These are phyloP conservation scores for Sinhomidia bicolor DNA, from an alignment of 2,888 invertebrate genomes.

Conservation along the genomic window DNA sequence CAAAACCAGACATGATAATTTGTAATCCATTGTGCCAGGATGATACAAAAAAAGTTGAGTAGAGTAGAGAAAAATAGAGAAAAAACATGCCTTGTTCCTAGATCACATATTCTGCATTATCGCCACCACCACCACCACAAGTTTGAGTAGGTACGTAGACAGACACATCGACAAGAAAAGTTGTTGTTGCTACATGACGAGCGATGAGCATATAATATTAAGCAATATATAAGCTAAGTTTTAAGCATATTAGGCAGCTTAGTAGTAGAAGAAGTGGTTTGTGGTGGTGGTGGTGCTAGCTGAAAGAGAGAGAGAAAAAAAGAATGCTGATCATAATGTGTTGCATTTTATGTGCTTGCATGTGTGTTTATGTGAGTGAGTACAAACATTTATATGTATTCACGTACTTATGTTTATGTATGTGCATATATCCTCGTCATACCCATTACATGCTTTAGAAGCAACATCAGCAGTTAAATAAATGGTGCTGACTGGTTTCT, in stretches of 20 bases:
- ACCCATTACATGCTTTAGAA: conserved; percentile 52
- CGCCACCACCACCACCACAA: neutral
- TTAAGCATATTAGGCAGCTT: neutral
- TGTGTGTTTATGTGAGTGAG: neutral
- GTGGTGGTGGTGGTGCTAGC: too few species aligned
- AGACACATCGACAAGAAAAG: neutral
- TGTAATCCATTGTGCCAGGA: conserved; percentile 8
- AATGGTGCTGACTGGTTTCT: conserved; percentile 71
- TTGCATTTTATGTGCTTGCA: neutral
- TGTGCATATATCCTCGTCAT: conserved; percentile 28
- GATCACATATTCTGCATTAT: neutral
- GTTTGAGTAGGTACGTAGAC: too few species aligned
- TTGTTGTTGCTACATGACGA: neutral
- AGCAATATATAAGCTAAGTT: neutral
- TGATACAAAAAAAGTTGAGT: neutral
- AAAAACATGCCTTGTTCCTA: neutral
- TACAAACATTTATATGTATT: neutral
- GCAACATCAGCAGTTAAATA: conserved; percentile 64
- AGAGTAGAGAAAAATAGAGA: neutral
- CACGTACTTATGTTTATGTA: neutral
- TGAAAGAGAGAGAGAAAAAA: conserved; percentile 1
- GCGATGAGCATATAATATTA: neutral
- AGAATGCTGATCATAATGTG: neutral
- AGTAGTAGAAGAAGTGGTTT: too few species aligned
- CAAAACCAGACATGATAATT: neutral